Evolutionary conservation across 2,113 vertebrate species (phyloP), one percentile per base, ranked within the genome.

Genomic region (Cairina moschata): DNA sequence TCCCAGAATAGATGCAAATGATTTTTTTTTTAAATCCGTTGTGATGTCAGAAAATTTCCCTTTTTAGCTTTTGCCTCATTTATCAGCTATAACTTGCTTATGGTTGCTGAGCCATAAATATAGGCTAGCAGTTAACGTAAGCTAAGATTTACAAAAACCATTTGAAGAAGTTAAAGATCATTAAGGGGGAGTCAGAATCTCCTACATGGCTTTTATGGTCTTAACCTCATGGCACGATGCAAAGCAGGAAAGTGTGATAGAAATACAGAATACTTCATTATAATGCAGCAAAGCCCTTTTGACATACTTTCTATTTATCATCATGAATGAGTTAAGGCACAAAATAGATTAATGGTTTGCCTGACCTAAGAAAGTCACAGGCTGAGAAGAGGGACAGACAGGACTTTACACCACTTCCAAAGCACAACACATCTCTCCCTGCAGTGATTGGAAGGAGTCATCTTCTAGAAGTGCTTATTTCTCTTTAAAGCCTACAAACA

Each of bases 11-110:
- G 91, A 91, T 52, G 69, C 77, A 73, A 52, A 55, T 54, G 80
- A 58, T 60, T 92, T 91, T 85, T 91, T 85, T 86, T 56, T 0
- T 17, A 36, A 83, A 91, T 46, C 52, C 34, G n/a, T 65, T 92
- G 54, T 97, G 94, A 93, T 92, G 94, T 95, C 91, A 95, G 91
- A 93, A 84, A 93, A 23, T 10, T 93, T 95, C 94, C 77, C 21
- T 79, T 96, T 96, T 96, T 96, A 95, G 94, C 93, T 87, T 92
- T 96, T 95, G 83, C 92, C 93, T 96, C 95, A 95, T 97, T 86
- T 93, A 65, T 92, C 77, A 89, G 77, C 74, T 88, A 32, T 59
- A 93, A 92, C 68, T 91, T 6, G 25, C 68, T 75, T 5, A 0
- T 34, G 46, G 52, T 34, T 91, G 86, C 86, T 85, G 93, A 91